Evolutionary conservation across 2,888 invertebrate genomes (phyloP).

Genomic region (Brachynemurus nebulosus): DNA sequence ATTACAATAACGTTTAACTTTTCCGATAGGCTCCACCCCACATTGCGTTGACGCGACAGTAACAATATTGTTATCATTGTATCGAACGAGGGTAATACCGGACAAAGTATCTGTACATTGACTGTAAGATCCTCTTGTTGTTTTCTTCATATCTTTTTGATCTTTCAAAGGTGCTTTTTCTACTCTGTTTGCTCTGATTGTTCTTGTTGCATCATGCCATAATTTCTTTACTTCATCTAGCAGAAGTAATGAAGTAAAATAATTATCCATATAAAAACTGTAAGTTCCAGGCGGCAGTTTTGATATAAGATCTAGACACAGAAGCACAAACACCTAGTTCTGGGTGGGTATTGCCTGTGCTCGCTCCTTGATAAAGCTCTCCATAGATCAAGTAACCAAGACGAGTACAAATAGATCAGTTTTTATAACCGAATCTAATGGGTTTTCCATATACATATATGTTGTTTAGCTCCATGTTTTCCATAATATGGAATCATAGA

Average conservation of each 20-base stretch:
- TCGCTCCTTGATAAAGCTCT: not conserved
- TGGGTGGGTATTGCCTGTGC: not conserved
- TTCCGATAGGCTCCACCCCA: not conserved
- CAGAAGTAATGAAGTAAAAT: not conserved
- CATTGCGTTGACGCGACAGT: not conserved
- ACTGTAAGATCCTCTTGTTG: not conserved
- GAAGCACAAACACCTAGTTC: not conserved
- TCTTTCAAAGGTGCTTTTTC: not conserved
- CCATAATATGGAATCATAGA: not conserved
- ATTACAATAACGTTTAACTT: not conserved
- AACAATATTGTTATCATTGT: conserved; percentile 3
- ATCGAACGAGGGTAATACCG: not conserved
- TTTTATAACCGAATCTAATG: not conserved
- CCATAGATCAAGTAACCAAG: not conserved
- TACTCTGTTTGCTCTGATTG: not conserved
- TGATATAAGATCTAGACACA: not conserved
- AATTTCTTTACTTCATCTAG: not conserved
- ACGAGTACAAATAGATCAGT: not conserved
- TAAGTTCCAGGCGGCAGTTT: not conserved
- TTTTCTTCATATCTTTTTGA: not conserved
- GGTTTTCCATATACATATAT: not conserved
- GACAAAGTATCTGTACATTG: not conserved
- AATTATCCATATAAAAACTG: not conserved
- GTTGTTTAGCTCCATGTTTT: not conserved
- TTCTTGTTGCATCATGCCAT: not conserved